Evolutionary conservation across 2,113 vertebrate species (phyloP), one percentile per base, ranked within the genome.

Genomic region (Vireo altiloquus): DNA sequence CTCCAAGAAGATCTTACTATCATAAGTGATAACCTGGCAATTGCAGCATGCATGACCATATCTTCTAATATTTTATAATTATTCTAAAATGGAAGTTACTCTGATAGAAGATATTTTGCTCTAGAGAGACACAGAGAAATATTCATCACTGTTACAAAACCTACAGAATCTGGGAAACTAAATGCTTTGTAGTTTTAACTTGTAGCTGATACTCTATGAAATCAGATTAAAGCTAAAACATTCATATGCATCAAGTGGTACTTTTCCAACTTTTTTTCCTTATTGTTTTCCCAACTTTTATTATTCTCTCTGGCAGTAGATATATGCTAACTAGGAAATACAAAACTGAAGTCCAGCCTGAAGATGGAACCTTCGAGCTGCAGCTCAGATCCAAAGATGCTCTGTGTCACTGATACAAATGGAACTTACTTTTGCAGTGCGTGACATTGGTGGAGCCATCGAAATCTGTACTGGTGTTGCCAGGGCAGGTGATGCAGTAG

Each of bases 391-490:
- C 42, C 8, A 4, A 75, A 89, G 82, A 63, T 0, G 2, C 17
- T 81, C 64, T 24, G 5, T 22, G 56, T 49, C 79, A 44, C 40
- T 28, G 59, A 21, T 1, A 15, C 0, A 44, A 50, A 42, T 0
- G 23, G 23, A 46, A 97, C 98, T 97, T 96, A 98, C 98, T 98
- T 97, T 98, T 98, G 93, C 98, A 98, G 77, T 98, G 98, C 0
- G 98, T 98, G 72, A 98, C 97, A 0, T 98, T 98, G 78, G 98
- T 98, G 78, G 98, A 98, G 76, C 98, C 98, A 40, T 98, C 98
- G 28, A 98, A 98, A 86, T 98, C 98, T 0, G 98, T 98, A n/a
- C 98, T 98, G 56, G 98, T 98, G 89, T 98, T 98, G 52, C 98
- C 98, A 3, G 98, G 98, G 71, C 98, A 98, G 87, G 97, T 95